Base-by-base conservation (phyloP, 2,797 vertebrate species). In the Glyptemys insculpta region DNA sequence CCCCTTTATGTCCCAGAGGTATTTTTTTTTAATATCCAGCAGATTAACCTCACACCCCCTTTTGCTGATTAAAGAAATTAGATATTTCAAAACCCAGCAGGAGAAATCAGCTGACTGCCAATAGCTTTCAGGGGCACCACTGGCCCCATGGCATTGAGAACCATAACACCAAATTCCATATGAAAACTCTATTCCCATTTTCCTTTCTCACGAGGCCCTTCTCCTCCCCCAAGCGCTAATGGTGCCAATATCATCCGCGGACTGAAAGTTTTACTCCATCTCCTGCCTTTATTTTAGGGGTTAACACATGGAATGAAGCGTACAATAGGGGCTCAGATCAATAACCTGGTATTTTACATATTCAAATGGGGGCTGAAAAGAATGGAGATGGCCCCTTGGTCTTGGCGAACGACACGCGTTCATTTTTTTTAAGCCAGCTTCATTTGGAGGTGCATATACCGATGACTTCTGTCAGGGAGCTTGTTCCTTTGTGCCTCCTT, bases 401-500 rank as follows among this genome's bases (percentile, higher is more conserved):
- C 82, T 29, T 59, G 56, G 88, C 80, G n/a, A 78, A 88, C 74
- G 97, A 91, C 96, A 96, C 94, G 93, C 94, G 96, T 94, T 93
- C 85, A 88, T 50, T 74, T 85, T 85, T 34, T 41, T 5, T 5
- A 68, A 72, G 90, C 96, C 85, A 94, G 89, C 91, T 88, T 90
- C 85, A 87, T 81, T 91, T 79, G 86, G 79, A 93, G 92, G 52
- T 41, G 81, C 93, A 90, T 88, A 91, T 94, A 94, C 92, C 89
- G 68, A 95, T 93, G 97, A 92, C 96, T 96, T 92, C 96, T 96
- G 97, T 97, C 97, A 97, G 95, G 91, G 96, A 97, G 85, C 97
- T 97, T 97, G 97, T 97, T 97, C 96, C 94, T 98, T 97, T 98
- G 97, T 97, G 96, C 96, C 82, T 94, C 96, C 94, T 96, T 97